Evolutionary conservation across 2,113 vertebrate genomes (phyloP), one percentile per base, ranked within the genome.

Genomic region (Chascanopsetta lugubris): DNA sequence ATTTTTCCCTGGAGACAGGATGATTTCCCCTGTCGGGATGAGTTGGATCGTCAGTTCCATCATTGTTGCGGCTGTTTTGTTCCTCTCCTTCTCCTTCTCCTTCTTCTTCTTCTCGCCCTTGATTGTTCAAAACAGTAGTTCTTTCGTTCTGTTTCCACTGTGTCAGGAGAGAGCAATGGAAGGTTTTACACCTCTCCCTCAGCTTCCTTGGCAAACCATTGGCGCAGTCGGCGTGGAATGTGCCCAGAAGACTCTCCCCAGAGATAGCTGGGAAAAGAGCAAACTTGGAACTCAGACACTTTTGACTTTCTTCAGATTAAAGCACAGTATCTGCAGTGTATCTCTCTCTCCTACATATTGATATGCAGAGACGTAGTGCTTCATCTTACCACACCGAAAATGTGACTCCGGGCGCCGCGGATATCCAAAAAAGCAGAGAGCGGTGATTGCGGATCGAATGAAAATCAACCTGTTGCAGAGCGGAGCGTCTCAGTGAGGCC

Each of bases 11-110:
- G 89, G 89, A 38, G 89, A 20, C 9, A 85, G 74, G 72, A 90
- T 90, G 60, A 90, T 90, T 57, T 90, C 89, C 59, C 89, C 89
- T 0, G 89, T 90, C 0, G 89, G 89, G 74, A 90, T 86, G 6
- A 90, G 69, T 69, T 89, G 83, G 58, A 89, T 90, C 82, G 72
- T 88, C 50, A 89, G 47, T 55, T 90, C 87, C 89, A 90, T 90
- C 86, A 89, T 90, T 1, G 9, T 72, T 30, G 13, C 47, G 2
- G 34, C 2, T 17, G 8, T 26, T 32, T 11, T 6, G 9, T 54
- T 9, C 8, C 18, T 8, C 10, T 8, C 42, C 15, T 15, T 45
- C 38, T 11, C n/a, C 15, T 17, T 38, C 36, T 3, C 36, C 13
- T 17, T 15, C 15, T 38, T 38, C 17, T 38, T 38, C 17, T 11